phyloP scores from a whole-genome alignment of 2,888 invertebrate species.

The Platycheirus rosarum region DNA sequence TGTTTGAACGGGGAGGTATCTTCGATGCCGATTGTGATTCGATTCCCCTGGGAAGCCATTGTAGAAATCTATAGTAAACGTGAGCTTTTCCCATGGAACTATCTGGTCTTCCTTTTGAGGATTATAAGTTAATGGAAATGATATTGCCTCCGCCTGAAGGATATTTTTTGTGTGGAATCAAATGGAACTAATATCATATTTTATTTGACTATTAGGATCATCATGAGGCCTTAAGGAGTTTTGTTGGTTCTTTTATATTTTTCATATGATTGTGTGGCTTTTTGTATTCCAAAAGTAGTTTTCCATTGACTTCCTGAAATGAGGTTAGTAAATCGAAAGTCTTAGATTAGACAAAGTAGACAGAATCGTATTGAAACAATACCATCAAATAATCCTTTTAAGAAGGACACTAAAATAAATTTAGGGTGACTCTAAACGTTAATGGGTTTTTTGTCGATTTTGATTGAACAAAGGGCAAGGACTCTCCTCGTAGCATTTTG shows the following conservation, averaged over 20 bases:
- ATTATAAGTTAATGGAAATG: constrained; percentile 26
- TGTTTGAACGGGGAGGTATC: not conserved
- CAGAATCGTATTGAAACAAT: too few species aligned
- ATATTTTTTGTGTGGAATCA: not conserved
- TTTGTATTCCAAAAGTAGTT: too few species aligned
- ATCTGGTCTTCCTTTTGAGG: constrained; percentile 3
- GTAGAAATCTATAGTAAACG: constrained; percentile 21
- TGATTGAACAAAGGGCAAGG: too few species aligned
- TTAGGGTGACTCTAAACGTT: too few species aligned
- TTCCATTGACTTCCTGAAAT: too few species aligned
- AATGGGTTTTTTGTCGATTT: too few species aligned
- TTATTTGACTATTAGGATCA: not conserved
- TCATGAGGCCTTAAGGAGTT: not conserved
- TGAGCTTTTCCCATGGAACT: constrained; percentile 17
- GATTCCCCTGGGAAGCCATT: constrained; percentile 23
- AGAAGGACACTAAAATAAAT: too few species aligned
- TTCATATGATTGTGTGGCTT: not conserved
- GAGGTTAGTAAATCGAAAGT: too few species aligned
- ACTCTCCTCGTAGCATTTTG: too few species aligned
- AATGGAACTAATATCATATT: not conserved
- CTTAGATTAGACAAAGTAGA: too few species aligned
- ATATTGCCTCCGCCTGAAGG: not conserved
- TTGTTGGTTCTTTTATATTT: not conserved
- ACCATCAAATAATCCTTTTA: too few species aligned
- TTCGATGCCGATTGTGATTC: constrained; percentile 11